phyloP scores from a whole-genome alignment of 1,140 invertebrate genomes.

The Paraescarpia echinospica region DNA sequence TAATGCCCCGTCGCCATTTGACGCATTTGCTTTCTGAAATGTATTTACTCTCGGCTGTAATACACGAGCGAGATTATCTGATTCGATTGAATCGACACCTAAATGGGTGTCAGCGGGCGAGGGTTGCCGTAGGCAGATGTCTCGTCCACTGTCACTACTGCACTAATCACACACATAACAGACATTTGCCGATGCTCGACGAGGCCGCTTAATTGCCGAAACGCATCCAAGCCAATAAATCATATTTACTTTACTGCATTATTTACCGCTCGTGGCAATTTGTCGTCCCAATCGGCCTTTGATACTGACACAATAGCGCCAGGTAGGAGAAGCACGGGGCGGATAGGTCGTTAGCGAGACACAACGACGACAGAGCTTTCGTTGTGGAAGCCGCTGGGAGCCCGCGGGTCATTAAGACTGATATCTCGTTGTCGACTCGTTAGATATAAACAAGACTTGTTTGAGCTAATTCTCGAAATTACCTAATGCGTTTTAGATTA shows the following conservation, averaged over 20 bases:
- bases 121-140: background rate
- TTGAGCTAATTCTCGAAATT: background rate
- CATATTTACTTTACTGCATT: conserved; percentile 6
- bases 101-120: background rate
- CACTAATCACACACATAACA: background rate
- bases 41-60: background rate
- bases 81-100: conserved; percentile 5
- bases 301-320: conserved; percentile 3
- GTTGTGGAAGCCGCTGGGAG: background rate
- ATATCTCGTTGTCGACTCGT: background rate
- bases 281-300: background rate
- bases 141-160: background rate
- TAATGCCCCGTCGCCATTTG: conserved; percentile 3
- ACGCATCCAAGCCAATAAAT: conserved; percentile 5
- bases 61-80: background rate
- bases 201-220: background rate
- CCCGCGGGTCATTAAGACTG: background rate
- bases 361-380: background rate
- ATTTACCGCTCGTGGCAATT: background rate
- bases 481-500: too few species aligned
- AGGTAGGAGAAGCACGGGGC: background rate
- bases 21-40: background rate
- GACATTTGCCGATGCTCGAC: background rate
- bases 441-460: background rate
- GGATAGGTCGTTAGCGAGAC: background rate